Base-by-base conservation (phyloP, 2,888 invertebrate species). In the Meiosimyza platycephala region DNA sequence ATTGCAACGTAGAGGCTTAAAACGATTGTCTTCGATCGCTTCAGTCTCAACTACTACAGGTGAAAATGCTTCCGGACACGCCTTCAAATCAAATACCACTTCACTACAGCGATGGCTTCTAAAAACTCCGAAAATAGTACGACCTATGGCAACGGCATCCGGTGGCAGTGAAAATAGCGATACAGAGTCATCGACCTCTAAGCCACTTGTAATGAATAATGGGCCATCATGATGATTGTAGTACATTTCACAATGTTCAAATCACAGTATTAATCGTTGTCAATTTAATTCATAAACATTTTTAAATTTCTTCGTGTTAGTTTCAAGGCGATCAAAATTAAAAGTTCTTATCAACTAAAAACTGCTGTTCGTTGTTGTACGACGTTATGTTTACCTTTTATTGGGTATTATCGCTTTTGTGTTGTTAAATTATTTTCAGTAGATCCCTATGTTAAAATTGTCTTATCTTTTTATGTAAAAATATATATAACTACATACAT, bases 61-160 rank as follows among this genome's bases (percentile, higher is more conserved):
- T 59, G 51, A 57, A 2, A 5, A 28, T 6, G 55, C 55, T 59
- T 11, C 73, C 57, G 57, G 74, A 72, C 52, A 75, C 65, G n/a
- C 67, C 70, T 18, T 60, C 66, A 73, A 76, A 70, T 13, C 52
- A 9, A 70, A 54, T 18, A 40, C 73, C 13, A 79, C 78, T 6
- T 84, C 85, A 0, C 77, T 85, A 12, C 82, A 80, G 77, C 82
- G 83, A 9, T 85, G 85, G 85, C 76, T 85, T 71, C 77, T 83
- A 0, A 84, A 83, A 75, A 80, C 82, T 1, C 86, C 86, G 0
- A 77, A 81, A 28, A 76, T 77, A 0, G 64, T 75, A 9, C 65
- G 75, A 1, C 60, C 22, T 15, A 50, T 68, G 48, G 28, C 60
- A 9, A 51, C 68, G 22, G 28, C 72, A 47, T 72, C 68, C 50